Evolutionary conservation across 2,888 invertebrate genomes (phyloP), one percentile per base, ranked within the genome.

Genomic region (Hedya salicella): DNA sequence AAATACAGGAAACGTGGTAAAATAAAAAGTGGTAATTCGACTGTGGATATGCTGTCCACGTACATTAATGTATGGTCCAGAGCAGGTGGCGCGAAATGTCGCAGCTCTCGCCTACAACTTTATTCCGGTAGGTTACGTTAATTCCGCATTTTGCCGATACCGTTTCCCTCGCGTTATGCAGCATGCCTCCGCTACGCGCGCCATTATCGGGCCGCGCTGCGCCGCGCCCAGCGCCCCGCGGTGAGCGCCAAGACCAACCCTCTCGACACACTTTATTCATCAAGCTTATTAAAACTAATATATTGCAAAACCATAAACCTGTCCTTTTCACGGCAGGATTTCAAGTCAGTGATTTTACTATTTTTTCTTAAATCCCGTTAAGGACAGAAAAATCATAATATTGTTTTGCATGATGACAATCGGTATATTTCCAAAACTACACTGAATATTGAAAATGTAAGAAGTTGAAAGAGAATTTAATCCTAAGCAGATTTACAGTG

Each of bases 1-100:
- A 44, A 61, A 68, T 67, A 50, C 68, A 61, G 64, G 44, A 36
- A 61, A 61, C 61, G 61, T 62, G 65, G 32, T 66, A 63, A 49
- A 54, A 62, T 68, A 70, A 72, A 71, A 75, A 72, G 71, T 71
- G 72, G 69, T 71, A 73, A 74, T 75, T 54, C 53, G 64, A 68
- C 68, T 52, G 71, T 72, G 52, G 57, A 69, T 52, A 68, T 68
- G 67, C 73, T 54, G 40, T 67, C 66, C 75, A 75, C 75, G 74
- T 74, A 68, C 73, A 44, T 14, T 65, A 68, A 69, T 65, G 68
- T 68, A 69, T 67, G 68, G 68, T 74, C 63, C 61, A 64, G 65
- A 71, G 67, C 72, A 71, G 72, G 69, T 75, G 73, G 66, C 32
- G 39, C 57, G 56, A 42, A 50, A 57, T 65, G 68, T 61, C 62